A percentile compares a stretch with the other conserved stretches of the same genome.
Evolutionary conservation across 1,140 invertebrate genomes (phyloP).

Genomic region (Trichomalopsis sarcophagae): DNA sequence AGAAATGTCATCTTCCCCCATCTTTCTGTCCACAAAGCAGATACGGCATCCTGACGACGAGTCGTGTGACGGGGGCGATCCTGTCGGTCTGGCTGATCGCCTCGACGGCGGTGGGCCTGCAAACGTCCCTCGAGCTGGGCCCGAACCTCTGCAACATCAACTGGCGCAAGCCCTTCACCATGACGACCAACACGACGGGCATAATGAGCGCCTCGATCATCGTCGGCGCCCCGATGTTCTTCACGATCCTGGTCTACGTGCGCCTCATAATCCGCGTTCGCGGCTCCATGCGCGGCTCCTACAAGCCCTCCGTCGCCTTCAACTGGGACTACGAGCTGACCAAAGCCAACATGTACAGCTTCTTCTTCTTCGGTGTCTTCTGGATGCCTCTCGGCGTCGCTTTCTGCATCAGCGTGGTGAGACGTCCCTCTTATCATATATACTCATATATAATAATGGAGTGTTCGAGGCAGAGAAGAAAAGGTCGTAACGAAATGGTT

Average conservation of each 20-base stretch:
- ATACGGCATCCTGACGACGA: slow-evolving; percentile 71
- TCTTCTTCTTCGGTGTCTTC: slow-evolving; percentile 78
- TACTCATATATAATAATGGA: too few relatives aligned
- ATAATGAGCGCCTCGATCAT: slow-evolving; percentile 75
- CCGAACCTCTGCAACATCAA: slow-evolving; percentile 79
- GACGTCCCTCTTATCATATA: not conserved
- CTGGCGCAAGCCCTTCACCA: slow-evolving; percentile 65
- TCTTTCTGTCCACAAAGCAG: slow-evolving; percentile 47
- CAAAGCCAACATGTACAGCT: slow-evolving; percentile 80
- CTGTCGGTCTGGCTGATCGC: slow-evolving; percentile 75
- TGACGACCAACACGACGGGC: slow-evolving; percentile 74
- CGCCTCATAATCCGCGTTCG: slow-evolving; percentile 71
- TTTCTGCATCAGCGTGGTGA: slow-evolving; percentile 74
- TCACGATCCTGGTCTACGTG: slow-evolving; percentile 75
- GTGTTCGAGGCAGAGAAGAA: too few relatives aligned
- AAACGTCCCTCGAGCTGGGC: slow-evolving; percentile 76
- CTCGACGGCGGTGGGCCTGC: slow-evolving; percentile 73
- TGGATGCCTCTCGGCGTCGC: slow-evolving; percentile 83
- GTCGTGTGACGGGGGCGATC: slow-evolving; percentile 75
- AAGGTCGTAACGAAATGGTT: not conserved
- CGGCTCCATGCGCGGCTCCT: slow-evolving; percentile 74
- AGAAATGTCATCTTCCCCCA: too few relatives aligned
- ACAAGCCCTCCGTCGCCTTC: slow-evolving; percentile 79
- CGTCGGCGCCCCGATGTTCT: slow-evolving; percentile 75
- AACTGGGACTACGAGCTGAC: slow-evolving; percentile 80